Evolutionary conservation across 1,140 invertebrate species (phyloP), one percentile per base, ranked within the genome.

Genomic region (Macrobrachium rosenbergii): DNA sequence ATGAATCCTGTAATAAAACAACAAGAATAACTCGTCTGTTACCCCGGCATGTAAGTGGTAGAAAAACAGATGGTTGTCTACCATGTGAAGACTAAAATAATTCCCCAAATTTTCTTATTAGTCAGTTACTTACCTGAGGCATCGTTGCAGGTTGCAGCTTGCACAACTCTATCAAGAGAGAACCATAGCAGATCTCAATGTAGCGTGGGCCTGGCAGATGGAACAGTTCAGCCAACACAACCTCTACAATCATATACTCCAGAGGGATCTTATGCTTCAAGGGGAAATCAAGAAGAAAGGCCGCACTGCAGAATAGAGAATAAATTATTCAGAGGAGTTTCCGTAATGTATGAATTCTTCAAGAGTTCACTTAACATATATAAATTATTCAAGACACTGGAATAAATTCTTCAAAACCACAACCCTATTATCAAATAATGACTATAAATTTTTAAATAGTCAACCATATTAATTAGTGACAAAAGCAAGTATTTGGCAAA

Each of bases 201-300:
- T 97, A 96, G 83, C 96, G 94, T 8, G 96, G 95, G 11, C 95
- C 94, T 0, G 99, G 99, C 91, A 99, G 94, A 90, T 96, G 95
- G 90, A 99, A 99, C 60, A 99, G 91, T 93, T 99, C 97, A 5
- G 95, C 95, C 93, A 99, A 98, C 90, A 99, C 96, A 2, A 98
- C 96, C 94, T 99, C 98, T 5, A 99, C 96, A 89, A 99, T 99
- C 92, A 99, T 98, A 92, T 99, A 99, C 91, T 99, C 98, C 17
- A 99, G 92, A 1, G 99, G 99, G 89, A 99, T 97, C 92, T 98
- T 98, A 10, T 96, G 94, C 93, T 98, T 98, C 89, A 98, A 96
- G 8, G 96, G 96, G 91, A 98, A 99, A 90, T 96, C 96, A 8
- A 99, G 92, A n/a, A 99, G 91, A 90, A 97, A 95, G 6, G 95